phyloP scores from a whole-genome alignment of 2,888 invertebrate species.

The Hetaerina titia region DNA sequence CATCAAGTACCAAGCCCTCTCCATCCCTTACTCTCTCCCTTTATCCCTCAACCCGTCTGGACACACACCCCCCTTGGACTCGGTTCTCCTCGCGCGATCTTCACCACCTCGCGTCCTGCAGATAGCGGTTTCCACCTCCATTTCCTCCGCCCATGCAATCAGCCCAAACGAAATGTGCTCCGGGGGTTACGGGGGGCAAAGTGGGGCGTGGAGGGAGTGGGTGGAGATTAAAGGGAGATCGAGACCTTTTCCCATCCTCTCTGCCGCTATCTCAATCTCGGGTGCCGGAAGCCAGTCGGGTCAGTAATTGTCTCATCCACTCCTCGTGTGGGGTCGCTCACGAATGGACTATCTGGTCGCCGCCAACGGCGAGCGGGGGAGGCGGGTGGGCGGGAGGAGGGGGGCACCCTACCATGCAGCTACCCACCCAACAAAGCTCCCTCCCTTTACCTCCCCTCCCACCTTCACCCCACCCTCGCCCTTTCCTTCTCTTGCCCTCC shows the following conservation, averaged over 20 bases:
- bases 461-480: background rate
- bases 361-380: background rate
- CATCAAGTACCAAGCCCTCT: too few relatives aligned
- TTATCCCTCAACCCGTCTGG: background rate
- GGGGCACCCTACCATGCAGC: background rate
- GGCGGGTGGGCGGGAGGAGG: background rate
- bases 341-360: background rate
- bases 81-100: background rate
- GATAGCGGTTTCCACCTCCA: background rate
- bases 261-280: constrained; percentile 30
- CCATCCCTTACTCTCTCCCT: background rate
- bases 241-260: background rate
- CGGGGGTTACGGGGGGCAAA: background rate
- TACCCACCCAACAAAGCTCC: background rate
- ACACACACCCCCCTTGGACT: background rate
- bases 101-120: background rate
- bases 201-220: background rate
- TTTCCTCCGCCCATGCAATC: constrained; percentile 21
- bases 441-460: background rate
- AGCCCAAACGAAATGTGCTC: constrained; percentile 30
- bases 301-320: constrained; percentile 65
- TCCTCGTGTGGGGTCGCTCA: background rate
- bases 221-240: constrained; percentile 46
- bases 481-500: background rate
- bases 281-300: constrained; percentile 25